Percentiles rank a stretch among this genome's conserved stretches.
phyloP scores from a whole-genome alignment of 1,140 invertebrate species.

The Macrobrachium rosenbergii region DNA sequence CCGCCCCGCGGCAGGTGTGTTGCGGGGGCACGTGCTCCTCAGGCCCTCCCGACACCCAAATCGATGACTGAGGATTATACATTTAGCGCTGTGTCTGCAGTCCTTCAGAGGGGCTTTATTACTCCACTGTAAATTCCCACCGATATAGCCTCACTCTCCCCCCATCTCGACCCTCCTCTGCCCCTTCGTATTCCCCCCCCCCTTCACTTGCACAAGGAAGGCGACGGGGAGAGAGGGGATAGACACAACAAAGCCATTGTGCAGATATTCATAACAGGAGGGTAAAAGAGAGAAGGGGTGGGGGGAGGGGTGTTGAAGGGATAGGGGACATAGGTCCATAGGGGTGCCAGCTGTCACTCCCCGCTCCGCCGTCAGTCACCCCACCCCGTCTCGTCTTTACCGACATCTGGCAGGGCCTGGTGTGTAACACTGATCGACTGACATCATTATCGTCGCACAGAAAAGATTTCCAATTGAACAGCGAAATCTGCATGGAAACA shows the following conservation, averaged over 20 bases:
- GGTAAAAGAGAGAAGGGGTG: slow-evolving; percentile 1
- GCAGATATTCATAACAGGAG: slow-evolving; percentile 54
- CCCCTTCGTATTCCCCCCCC: too few species aligned
- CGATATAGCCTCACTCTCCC: slow-evolving; percentile 24
- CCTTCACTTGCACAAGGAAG: too few species aligned
- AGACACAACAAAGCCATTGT: slow-evolving; percentile 54
- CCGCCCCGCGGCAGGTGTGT: slow-evolving; percentile 64
- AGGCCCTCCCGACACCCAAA: slow-evolving; percentile 50
- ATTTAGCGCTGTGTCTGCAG: slow-evolving; percentile 59
- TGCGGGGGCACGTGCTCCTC: slow-evolving; percentile 51
- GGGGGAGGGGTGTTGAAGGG: neutral
- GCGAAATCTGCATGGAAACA: too few species aligned
- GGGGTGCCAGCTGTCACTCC: too few species aligned
- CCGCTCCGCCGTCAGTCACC: too few species aligned
- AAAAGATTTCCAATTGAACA: too few species aligned
- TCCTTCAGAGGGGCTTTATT: slow-evolving; percentile 62
- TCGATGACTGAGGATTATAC: slow-evolving; percentile 62
- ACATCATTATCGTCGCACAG: too few species aligned
- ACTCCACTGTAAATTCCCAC: slow-evolving; percentile 54
- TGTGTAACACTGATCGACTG: too few species aligned
- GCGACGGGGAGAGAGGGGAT: neutral
- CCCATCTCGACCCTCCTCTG: too few species aligned
- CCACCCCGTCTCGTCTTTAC: too few species aligned
- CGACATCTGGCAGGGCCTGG: too few species aligned
- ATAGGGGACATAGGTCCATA: neutral